Conservation (phyloP, 2,888 invertebrate genomes). For the Drosophila nigricruria region DNA sequence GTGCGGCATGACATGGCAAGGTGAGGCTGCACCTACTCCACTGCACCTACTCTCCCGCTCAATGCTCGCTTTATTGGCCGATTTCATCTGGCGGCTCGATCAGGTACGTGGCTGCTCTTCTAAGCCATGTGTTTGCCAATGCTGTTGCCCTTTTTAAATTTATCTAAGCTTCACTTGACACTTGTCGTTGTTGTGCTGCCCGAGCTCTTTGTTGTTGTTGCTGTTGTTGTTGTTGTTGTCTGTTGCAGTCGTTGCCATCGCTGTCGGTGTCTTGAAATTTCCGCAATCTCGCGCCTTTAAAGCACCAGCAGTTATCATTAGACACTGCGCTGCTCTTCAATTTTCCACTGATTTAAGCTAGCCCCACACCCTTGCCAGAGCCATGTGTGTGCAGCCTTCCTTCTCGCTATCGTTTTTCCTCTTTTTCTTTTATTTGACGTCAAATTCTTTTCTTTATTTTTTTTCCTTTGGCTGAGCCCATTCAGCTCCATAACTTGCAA, state of each 20-base stretch:
- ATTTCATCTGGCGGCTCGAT: constrained; percentile 18
- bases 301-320: constrained; percentile 77
- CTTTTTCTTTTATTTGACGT: constrained; percentile 45
- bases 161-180: constrained; percentile 78
- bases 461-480: constrained; percentile 27
- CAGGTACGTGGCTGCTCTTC: constrained; percentile 22
- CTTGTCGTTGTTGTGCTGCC: constrained; percentile 64
- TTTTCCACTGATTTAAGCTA: constrained; percentile 72
- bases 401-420: constrained; percentile 14
- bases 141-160: constrained; percentile 77
- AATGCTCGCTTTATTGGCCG: constrained; percentile 17
- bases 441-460: constrained; percentile 36
- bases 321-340: constrained; percentile 70
- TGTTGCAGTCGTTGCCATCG: constrained; percentile 42
- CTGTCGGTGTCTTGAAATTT: constrained; percentile 59
- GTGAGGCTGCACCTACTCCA: constrained; percentile 46
- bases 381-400: constrained; percentile 36
- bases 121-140: constrained; percentile 50
- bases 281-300: constrained; percentile 78
- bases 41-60: not conserved
- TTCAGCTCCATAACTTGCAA: constrained; percentile 62
- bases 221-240: constrained; percentile 35
- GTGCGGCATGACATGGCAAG: constrained; percentile 74
- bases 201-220: constrained; percentile 28
- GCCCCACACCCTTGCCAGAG: constrained; percentile 54